Base-by-base conservation (phyloP, 2,113 vertebrate genomes). In the Epinephelus cyanopodus region DNA sequence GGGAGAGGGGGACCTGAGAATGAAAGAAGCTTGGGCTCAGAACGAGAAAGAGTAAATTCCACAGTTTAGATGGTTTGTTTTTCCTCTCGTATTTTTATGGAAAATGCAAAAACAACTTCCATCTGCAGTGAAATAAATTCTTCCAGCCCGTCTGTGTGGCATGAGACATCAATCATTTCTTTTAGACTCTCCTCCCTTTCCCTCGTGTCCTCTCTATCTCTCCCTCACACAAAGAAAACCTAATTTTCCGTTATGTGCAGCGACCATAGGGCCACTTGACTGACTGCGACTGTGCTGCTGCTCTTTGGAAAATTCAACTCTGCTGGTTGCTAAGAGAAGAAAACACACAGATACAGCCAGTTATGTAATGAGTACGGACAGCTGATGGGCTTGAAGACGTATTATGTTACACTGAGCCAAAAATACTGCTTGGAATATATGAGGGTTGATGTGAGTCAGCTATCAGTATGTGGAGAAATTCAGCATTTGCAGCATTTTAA, bases 1-100 rank as follows among this genome's bases (percentile, higher is more conserved):
- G 94, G 92, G 6, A 96, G 95, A 0, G 95, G 93, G 7, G 94
- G 92, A 79, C 98, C 97, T 97, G 81, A 25, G 47, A 47, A 39
- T 0, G 0, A 12, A 63, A 17, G 8, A 78, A 82, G 23, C 23
- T 50, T 23, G 3, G 2, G 5, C 2, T 63, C 2, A 42, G 9
- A 56, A 37, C 3, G 39, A 47, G 3, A 42, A 19, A 11, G 6
- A 57, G 0, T 27, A 81, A 54, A 1, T 19, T 29, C n/a, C 15
- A 68, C 10, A 60, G 5, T 27, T n/a, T 12, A 39, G 4, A 48
- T 8, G 25, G 8, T 1, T 11, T 11, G 8, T 23, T 45, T 47
- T 19, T n/a, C 23, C 18, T 12, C 50, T 52, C 17, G 21, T 21
- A 70, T 63, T 42, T 62, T 14, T 6, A 15, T 6, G 15, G 15